Evolutionary conservation across 2,113 vertebrate species (phyloP).

Genomic region (Spea bombifrons): DNA sequence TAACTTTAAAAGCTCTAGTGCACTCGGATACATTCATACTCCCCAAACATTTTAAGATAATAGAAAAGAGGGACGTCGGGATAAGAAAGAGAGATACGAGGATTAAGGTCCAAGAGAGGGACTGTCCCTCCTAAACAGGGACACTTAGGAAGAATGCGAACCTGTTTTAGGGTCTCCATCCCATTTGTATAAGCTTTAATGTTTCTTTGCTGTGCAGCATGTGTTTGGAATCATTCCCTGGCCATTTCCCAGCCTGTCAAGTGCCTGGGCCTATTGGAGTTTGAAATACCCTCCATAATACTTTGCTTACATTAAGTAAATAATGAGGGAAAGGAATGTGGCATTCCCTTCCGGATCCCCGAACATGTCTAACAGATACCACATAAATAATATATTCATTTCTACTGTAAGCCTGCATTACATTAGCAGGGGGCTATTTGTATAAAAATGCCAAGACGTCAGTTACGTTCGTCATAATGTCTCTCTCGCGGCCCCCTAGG

Average conservation of each 20-base stretch:
- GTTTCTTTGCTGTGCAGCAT: constrained; percentile 9
- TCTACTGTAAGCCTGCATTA: constrained; percentile 34
- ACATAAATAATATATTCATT: constrained; percentile 26
- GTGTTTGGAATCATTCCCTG: constrained; percentile 27
- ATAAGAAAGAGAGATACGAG: too few species aligned
- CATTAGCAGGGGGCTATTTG: constrained; percentile 32
- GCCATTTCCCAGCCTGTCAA: constrained; percentile 7
- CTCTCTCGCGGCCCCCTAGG: neutral
- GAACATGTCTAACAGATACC: constrained; percentile 32
- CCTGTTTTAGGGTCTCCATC: neutral
- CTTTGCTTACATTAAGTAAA: constrained; percentile 32
- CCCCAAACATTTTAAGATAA: too few species aligned
- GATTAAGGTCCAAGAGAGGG: too few species aligned
- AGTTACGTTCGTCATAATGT: constrained; percentile 21
- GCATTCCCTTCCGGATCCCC: constrained; percentile 9
- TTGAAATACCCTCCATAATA: neutral
- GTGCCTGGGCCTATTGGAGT: constrained; percentile 15
- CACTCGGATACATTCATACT: too few species aligned
- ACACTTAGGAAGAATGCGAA: too few species aligned
- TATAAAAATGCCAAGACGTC: constrained; percentile 32
- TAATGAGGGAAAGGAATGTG: constrained; percentile 19
- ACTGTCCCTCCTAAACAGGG: too few species aligned
- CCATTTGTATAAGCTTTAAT: neutral
- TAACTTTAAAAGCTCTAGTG: too few species aligned
- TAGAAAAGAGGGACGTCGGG: too few species aligned